Evolutionary conservation across 2,888 invertebrate genomes (phyloP).

Genomic region (Rotaria sp.): DNA sequence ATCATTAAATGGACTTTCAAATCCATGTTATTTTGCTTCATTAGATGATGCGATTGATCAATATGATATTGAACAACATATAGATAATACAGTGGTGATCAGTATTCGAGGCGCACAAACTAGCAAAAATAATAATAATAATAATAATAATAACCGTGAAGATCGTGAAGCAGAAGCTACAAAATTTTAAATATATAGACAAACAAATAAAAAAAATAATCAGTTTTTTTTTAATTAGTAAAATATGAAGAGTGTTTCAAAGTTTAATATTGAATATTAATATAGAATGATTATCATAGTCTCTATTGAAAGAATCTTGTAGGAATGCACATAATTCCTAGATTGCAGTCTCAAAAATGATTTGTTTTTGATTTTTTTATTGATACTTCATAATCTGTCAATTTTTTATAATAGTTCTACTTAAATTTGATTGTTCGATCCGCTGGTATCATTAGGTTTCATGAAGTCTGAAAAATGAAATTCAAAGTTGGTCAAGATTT

Average conservation of each 20-base stretch:
- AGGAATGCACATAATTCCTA: no score
- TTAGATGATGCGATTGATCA: background rate
- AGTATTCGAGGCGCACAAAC: conserved; percentile 7
- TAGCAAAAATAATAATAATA: background rate
- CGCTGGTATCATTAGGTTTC: no score
- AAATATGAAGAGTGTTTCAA: background rate
- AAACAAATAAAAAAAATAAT: no score
- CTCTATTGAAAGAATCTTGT: no score
- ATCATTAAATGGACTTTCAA: conserved; percentile 18
- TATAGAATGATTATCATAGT: background rate
- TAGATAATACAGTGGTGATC: conserved; percentile 17
- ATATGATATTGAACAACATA: conserved; percentile 23
- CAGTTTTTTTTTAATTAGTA: background rate
- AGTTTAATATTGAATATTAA: background rate
- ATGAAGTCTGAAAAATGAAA: no score
- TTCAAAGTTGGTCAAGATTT: no score
- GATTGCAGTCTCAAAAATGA: no score
- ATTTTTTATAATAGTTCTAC: no score
- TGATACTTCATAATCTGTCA: no score
- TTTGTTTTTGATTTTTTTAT: no score
- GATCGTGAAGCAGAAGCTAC: background rate
- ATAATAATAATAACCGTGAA: background rate
- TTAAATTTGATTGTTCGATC: no score
- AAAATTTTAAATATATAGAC: background rate
- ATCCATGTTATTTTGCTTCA: conserved; percentile 26